Evolutionary conservation across 2,888 invertebrate species (phyloP).

Genomic region (Cotesia congregata): DNA sequence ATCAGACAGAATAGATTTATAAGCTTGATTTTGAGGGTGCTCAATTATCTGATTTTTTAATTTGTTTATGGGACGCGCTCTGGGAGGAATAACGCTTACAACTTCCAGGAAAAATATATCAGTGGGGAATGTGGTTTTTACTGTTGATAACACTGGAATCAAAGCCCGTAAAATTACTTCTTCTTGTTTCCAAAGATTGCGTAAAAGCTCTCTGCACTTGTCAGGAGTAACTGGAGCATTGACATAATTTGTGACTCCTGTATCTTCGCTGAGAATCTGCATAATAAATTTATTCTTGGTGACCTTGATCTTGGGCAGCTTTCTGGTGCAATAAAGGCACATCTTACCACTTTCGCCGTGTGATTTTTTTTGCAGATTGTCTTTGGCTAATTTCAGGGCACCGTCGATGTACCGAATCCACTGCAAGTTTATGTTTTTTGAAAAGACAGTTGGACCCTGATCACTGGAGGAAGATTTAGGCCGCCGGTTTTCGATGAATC

Average conservation of each 20-base stretch:
- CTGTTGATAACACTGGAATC: constrained; percentile 77
- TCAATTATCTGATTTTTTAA: constrained; percentile 79
- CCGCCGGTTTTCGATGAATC: constrained; percentile 65
- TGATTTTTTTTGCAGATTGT: constrained; percentile 58
- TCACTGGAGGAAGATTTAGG: too few species aligned
- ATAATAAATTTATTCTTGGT: constrained; percentile 77
- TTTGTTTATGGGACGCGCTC: constrained; percentile 81
- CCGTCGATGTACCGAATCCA: constrained; percentile 70
- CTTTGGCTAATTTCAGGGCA: constrained; percentile 48
- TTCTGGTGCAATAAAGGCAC: constrained; percentile 73
- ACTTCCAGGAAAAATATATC: constrained; percentile 90
- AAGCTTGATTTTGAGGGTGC: constrained; percentile 82
- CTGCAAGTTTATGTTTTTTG: constrained; percentile 72
- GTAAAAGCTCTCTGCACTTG: constrained; percentile 77
- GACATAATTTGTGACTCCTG: too few species aligned
- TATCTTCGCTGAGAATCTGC: too few species aligned
- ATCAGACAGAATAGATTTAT: constrained; percentile 79
- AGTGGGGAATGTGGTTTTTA: constrained; percentile 75
- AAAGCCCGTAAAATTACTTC: constrained; percentile 78
- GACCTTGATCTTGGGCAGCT: constrained; percentile 72
- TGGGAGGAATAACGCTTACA: constrained; percentile 88
- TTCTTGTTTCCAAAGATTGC: constrained; percentile 81
- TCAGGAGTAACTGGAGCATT: constrained; percentile 73
- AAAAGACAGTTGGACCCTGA: constrained; percentile 45
- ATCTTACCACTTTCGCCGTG: constrained; percentile 70